Evolutionary conservation across 2,888 invertebrate species (phyloP).

Genomic region (Choristoneura rosaceana): DNA sequence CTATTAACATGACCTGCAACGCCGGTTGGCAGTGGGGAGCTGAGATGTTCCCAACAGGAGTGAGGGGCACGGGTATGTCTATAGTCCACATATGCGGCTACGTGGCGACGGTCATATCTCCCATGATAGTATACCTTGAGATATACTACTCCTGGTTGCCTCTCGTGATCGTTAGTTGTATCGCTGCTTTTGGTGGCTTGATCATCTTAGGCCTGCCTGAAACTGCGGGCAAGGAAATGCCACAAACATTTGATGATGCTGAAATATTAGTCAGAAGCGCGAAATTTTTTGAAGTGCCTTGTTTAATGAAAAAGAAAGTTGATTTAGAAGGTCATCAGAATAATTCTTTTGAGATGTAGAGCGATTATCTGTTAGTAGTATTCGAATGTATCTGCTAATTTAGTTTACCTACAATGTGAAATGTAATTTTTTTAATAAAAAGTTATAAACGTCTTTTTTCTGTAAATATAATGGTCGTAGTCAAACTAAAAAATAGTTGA

Average conservation of each 20-base stretch:
- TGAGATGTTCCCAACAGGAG: constrained; percentile 69
- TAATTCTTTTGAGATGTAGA: constrained; percentile 7
- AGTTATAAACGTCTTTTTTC: no score
- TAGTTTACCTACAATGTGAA: no score
- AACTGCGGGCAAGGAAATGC: constrained; percentile 69
- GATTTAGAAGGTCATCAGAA: neutral
- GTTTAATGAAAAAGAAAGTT: constrained; percentile 47
- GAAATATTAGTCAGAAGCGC: constrained; percentile 60
- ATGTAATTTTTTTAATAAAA: no score
- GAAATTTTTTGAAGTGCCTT: constrained; percentile 64
- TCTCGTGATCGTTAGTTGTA: constrained; percentile 56
- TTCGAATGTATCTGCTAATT: neutral
- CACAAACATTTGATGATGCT: constrained; percentile 72
- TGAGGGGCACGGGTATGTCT: constrained; percentile 66
- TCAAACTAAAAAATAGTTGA: no score
- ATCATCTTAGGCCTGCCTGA: constrained; percentile 66
- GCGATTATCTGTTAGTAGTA: neutral
- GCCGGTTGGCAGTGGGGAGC: constrained; percentile 67
- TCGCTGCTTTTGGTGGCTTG: constrained; percentile 55
- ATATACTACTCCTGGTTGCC: constrained; percentile 65
- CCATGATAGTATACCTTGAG: constrained; percentile 70
- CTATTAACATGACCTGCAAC: constrained; percentile 64
- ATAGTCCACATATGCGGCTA: constrained; percentile 68
- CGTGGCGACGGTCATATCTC: constrained; percentile 64
- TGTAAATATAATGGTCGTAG: no score